Percentiles rank a stretch among this genome's conserved stretches.
These are phyloP conservation scores for Catharus fuscescens DNA, from an alignment of 2,113 vertebrate species.

Conservation along the genomic window DNA sequence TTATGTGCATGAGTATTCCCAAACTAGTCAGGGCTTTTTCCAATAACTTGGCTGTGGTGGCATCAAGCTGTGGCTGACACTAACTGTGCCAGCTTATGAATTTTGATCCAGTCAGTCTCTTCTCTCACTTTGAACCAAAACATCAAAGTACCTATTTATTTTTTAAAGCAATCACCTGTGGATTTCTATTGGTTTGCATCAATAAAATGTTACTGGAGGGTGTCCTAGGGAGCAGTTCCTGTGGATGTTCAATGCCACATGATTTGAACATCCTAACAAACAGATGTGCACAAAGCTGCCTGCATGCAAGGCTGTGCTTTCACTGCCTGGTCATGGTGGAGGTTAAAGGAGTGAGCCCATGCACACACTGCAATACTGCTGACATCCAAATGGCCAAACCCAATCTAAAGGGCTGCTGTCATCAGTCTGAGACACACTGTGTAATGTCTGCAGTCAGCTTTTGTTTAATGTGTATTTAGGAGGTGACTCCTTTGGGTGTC, in stretches of 20 bases:
- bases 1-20: not conserved
- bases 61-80: not conserved
- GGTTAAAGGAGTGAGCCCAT: not conserved
- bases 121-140: not conserved
- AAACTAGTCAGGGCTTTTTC: not conserved
- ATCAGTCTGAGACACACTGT: not conserved
- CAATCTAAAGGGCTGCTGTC: not conserved
- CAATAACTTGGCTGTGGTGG: not conserved
- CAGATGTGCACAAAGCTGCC: not conserved
- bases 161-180: not conserved
- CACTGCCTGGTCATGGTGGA: not conserved
- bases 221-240: not conserved
- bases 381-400: not conserved
- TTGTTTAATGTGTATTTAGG: not conserved
- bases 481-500: not conserved
- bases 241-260: not conserved
- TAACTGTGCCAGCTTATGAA: not conserved
- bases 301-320: not conserved
- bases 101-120: not conserved
- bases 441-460: not conserved
- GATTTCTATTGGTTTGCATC: not conserved
- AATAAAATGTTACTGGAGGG: not conserved
- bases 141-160: not conserved
- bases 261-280: not conserved
- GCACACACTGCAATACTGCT: not conserved